Conservation (phyloP, 2,113 vertebrate species). For the Oryzias woworae region DNA sequence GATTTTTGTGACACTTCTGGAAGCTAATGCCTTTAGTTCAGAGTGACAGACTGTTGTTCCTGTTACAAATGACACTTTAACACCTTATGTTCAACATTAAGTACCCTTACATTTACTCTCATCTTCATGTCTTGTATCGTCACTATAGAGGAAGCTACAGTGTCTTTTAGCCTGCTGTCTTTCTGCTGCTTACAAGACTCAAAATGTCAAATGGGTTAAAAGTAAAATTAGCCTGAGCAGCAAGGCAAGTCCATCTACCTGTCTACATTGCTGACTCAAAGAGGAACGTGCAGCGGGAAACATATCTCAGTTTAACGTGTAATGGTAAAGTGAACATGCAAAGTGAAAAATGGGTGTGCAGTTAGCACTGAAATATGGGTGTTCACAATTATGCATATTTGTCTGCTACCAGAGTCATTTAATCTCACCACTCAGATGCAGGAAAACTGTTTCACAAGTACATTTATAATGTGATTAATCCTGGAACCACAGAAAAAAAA, state of each 20-base stretch:
- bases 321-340: conserved; percentile 66
- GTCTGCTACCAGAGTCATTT: conserved; percentile 70
- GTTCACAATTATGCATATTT: conserved; percentile 66
- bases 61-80: conserved; percentile 21
- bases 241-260: conserved; percentile 21
- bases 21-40: conserved; percentile 30
- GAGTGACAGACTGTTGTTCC: conserved; percentile 25
- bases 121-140: conserved; percentile 29
- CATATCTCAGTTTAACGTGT: conserved; percentile 66
- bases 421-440: conserved; percentile 63
- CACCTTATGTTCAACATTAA: conserved; percentile 36
- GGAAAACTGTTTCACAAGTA: conserved; percentile 51
- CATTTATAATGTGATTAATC: conserved; percentile 71
- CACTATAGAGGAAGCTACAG: conserved; percentile 27
- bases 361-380: conserved; percentile 72
- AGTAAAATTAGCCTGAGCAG: conserved; percentile 43
- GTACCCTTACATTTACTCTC: conserved; percentile 47
- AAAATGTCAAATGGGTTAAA: conserved; percentile 32
- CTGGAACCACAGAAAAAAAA: conserved; percentile 51
- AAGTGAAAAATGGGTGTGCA: conserved; percentile 68
- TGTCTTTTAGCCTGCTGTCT: conserved; percentile 31
- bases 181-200: conserved; percentile 20
- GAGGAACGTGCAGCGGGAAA: conserved; percentile 33
- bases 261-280: conserved; percentile 18
- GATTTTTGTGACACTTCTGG: conserved; percentile 49